Conservation (phyloP, 2,797 vertebrate genomes). For the Sitta carolinensis region DNA sequence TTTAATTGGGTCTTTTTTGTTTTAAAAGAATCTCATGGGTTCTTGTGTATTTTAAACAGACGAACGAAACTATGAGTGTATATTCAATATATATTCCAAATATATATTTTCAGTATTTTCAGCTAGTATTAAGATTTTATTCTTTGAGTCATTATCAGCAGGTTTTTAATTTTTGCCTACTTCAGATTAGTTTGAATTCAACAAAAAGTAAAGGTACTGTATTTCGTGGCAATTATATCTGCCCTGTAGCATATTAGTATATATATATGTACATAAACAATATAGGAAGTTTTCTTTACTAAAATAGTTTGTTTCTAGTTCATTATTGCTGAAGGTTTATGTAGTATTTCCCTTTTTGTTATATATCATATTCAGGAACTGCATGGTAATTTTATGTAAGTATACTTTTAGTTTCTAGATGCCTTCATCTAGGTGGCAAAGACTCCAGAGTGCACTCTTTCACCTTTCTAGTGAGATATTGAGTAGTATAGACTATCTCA, state of each 20-base stretch:
- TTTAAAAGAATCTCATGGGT: not conserved
- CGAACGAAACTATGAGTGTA: not conserved
- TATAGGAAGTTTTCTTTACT: not conserved
- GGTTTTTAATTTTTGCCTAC: not conserved
- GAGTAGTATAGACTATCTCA: not conserved
- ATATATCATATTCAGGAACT: not conserved
- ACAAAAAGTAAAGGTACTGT: not conserved
- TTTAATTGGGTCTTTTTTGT: not conserved
- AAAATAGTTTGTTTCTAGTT: not conserved
- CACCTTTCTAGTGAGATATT: not conserved
- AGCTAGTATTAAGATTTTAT: not conserved
- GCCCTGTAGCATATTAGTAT: not conserved
- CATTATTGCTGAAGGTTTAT: not conserved
- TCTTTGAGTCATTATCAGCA: not conserved
- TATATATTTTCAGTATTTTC: not conserved
- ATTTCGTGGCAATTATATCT: not conserved
- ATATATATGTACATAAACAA: not conserved
- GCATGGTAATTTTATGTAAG: not conserved
- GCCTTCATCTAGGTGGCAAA: not conserved
- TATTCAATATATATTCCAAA: not conserved
- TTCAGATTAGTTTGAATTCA: not conserved
- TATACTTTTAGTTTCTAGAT: not conserved
- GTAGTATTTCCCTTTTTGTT: not conserved
- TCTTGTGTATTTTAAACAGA: not conserved
- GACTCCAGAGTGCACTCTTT: not conserved